Conservation (phyloP, 1,140 invertebrate species). For the Drosophila baimaii region DNA sequence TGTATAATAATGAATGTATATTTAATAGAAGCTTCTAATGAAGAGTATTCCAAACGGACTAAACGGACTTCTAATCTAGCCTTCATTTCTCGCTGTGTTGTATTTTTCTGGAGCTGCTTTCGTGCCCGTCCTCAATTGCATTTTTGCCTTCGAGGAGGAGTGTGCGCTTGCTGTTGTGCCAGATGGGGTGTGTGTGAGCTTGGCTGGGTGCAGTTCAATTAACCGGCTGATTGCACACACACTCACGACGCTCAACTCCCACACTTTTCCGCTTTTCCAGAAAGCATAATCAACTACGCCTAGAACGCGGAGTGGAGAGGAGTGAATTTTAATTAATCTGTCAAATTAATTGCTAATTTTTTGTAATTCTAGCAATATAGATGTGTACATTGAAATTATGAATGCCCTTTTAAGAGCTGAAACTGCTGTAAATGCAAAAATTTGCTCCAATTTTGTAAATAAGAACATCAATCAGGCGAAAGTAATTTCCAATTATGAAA, state of each 20-base stretch:
- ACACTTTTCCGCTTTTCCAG: slow-evolving; percentile 20
- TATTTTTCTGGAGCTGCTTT: slow-evolving; percentile 4
- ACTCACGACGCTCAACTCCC: slow-evolving; percentile 29
- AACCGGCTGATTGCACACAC: slow-evolving; percentile 77
- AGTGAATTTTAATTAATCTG: slow-evolving; percentile 64
- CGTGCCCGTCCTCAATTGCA: slow-evolving; percentile 19
- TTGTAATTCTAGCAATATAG: not conserved
- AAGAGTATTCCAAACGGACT: slow-evolving; percentile 11
- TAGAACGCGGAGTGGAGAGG: slow-evolving; percentile 18
- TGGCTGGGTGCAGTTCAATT: slow-evolving; percentile 76
- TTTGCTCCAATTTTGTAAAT: slow-evolving; percentile 3
- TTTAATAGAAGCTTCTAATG: not conserved
- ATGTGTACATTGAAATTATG: not conserved
- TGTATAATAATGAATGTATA: too few relatives aligned
- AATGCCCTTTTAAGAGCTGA: not conserved
- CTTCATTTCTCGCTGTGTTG: not conserved
- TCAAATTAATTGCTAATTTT: slow-evolving; percentile 61
- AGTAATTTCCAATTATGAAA: slow-evolving; percentile 10
- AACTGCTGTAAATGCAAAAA: slow-evolving; percentile 5
- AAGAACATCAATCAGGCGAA: slow-evolving; percentile 28
- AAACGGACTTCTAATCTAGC: too few relatives aligned
- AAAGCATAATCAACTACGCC: slow-evolving; percentile 12
- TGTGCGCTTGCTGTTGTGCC: slow-evolving; percentile 18
- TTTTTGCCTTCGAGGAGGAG: slow-evolving; percentile 15
- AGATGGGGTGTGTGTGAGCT: slow-evolving; percentile 26